These are phyloP conservation scores for Onychomys arenicola DNA, from an alignment of 2,797 vertebrate species.

Conservation along the genomic window DNA sequence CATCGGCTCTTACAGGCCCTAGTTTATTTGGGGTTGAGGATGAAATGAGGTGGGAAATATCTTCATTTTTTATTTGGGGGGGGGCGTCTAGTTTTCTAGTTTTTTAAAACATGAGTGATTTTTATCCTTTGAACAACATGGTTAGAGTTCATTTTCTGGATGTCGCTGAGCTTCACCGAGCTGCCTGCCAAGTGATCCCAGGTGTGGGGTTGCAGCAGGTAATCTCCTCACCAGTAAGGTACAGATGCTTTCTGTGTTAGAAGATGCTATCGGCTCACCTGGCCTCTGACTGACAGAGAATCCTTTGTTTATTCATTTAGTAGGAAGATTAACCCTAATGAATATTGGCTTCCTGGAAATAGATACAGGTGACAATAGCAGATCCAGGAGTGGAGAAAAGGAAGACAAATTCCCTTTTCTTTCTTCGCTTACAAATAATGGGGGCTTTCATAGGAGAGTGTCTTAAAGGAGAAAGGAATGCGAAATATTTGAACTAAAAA, in stretches of 20 bases:
- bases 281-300: conserved; percentile 93
- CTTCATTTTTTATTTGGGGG: not conserved
- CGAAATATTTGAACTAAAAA: conserved; percentile 92
- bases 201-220: conserved; percentile 95
- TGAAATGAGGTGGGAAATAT: not conserved
- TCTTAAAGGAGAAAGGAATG: conserved; percentile 93
- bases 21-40: not conserved
- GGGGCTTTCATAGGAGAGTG: conserved; percentile 91
- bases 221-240: conserved; percentile 93
- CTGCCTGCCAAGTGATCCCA: conserved; percentile 88
- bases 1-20: conserved; percentile 27
- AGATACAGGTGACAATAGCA: conserved; percentile 91
- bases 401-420: conserved; percentile 93
- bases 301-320: conserved; percentile 98
- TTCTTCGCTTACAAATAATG: conserved; percentile 99
- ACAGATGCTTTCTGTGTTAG: conserved; percentile 91
- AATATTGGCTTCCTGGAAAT: conserved; percentile 93
- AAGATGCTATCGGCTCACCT: conserved; percentile 97
- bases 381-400: conserved; percentile 85
- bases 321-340: conserved; percentile 93
- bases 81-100: not conserved
- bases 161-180: conserved; percentile 83
- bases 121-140: conserved; percentile 76
- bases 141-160: conserved; percentile 82
- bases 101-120: conserved; percentile 71